phyloP scores from a whole-genome alignment of 2,113 vertebrate species.

The Merops nubicus region DNA sequence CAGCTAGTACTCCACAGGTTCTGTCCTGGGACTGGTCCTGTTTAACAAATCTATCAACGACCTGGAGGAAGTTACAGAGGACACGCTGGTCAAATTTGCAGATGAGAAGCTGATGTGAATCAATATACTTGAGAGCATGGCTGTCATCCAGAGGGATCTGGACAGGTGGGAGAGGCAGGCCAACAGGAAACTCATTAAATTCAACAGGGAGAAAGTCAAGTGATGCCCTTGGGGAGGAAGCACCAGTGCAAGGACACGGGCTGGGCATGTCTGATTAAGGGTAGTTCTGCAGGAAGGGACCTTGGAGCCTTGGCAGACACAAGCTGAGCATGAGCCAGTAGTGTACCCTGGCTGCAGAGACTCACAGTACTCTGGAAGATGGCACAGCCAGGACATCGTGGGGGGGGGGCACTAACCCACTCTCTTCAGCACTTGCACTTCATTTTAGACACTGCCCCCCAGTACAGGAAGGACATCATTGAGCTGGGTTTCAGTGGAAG shows the following conservation, averaged over 20 bases:
- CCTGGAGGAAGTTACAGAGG: neutral
- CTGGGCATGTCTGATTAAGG: neutral
- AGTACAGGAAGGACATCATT: neutral
- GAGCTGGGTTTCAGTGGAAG: neutral
- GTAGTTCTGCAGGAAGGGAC: neutral
- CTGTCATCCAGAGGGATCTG: too few relatives aligned
- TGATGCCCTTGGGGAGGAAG: neutral
- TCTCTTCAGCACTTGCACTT: neutral
- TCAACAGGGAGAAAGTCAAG: neutral
- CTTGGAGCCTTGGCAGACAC: too few relatives aligned
- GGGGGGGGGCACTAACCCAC: neutral
- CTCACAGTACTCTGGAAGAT: rapidly evolving
- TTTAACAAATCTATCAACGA: neutral
- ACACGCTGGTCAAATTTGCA: neutral
- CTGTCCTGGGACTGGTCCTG: neutral
- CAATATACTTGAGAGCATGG: neutral
- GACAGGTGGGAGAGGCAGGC: neutral
- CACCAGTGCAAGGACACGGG: neutral
- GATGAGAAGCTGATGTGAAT: too few relatives aligned
- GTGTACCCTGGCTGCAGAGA: neutral
- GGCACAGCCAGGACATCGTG: neutral
- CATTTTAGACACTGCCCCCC: neutral
- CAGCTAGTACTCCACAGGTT: neutral
- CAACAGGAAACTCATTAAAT: neutral
- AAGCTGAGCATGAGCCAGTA: too few relatives aligned